Conservation (phyloP, 2,888 invertebrate genomes). For the Melanostoma scalare region DNA sequence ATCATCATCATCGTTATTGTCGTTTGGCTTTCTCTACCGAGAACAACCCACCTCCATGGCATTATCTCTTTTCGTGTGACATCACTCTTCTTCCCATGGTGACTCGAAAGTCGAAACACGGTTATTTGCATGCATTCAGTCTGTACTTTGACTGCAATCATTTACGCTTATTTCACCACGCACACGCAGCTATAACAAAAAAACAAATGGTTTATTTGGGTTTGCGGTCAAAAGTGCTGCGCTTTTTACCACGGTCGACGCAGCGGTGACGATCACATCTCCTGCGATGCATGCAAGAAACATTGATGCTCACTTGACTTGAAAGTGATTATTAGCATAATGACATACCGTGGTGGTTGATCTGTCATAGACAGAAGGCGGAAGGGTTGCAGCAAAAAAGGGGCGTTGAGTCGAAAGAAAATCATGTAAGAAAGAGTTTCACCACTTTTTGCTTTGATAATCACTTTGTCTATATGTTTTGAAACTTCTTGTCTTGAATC, state of each 20-base stretch:
- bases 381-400: conserved; percentile 48
- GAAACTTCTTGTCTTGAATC: no score
- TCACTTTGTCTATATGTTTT: no score
- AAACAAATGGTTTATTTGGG: conserved; percentile 36
- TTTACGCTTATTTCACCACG: conserved; percentile 58
- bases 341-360: conserved; percentile 52
- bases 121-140: conserved; percentile 65
- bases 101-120: conserved; percentile 53
- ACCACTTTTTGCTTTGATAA: no score
- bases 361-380: conserved; percentile 52
- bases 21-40: conserved; percentile 60
- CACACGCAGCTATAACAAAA: conserved; percentile 2
- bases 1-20: conserved; percentile 25
- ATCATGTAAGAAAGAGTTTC: conserved; percentile 56
- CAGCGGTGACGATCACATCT: conserved; percentile 26
- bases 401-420: conserved; percentile 31
- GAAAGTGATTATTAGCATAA: conserved; percentile 71
- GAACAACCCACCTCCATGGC: conserved; percentile 48
- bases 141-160: conserved; percentile 46
- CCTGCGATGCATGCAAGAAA: conserved; percentile 70
- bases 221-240: conserved; percentile 50
- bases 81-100: conserved; percentile 59
- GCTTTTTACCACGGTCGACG: conserved; percentile 8
- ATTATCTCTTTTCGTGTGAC: conserved; percentile 67
- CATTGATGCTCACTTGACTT: conserved; percentile 72